Base-by-base conservation (phyloP, 1,140 invertebrate species). In the Conopomorpha cramerella region DNA sequence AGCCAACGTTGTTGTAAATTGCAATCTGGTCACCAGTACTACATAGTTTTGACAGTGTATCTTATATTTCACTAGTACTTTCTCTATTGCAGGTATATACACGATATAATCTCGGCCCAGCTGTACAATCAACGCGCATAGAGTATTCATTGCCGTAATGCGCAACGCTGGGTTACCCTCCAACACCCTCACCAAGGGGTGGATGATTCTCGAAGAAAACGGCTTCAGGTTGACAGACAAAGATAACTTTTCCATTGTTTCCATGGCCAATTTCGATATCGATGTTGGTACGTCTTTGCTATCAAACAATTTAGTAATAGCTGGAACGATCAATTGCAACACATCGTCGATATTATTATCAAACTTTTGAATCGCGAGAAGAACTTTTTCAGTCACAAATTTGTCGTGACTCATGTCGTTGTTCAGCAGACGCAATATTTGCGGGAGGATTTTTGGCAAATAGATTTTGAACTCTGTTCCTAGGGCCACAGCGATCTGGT, bases 381-480 rank as follows among this genome's bases (percentile, higher is more conserved):
- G 76, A 29, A 97, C 64, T 72, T 93, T 92, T 1, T 89, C 81
- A 0, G 95, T 98, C 1, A 97, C 89, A 27, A 81, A 80, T 39
- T 88, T 84, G 49, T 96, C 90, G 56, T 89, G 89, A 43, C 91
- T 95, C 2, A 81, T 86, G 50, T 99, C 96, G 51, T 96, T 89
- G 51, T 91, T 90, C 10, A 99, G 78, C 2, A 98, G 93, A 38
- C 89, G 81, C 1, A 99, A 67, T 30, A 99, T 95, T 59, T 98
- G 93, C 0, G 97, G 96, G 53, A 99, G 88, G 13, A 99, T 78
- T 52, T 95, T 90, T 0, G 95, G 90, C 1, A 98, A 67, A 71
- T 98, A 98, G 2, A 96, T 86, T 65, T 95, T 94, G 52, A 99
- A 99, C 67, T 99, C 96, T 0, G 93, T 88, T 6, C 96, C 96